Evolutionary conservation across 2,888 invertebrate genomes (phyloP).

Genomic region (Hartigia nigra): DNA sequence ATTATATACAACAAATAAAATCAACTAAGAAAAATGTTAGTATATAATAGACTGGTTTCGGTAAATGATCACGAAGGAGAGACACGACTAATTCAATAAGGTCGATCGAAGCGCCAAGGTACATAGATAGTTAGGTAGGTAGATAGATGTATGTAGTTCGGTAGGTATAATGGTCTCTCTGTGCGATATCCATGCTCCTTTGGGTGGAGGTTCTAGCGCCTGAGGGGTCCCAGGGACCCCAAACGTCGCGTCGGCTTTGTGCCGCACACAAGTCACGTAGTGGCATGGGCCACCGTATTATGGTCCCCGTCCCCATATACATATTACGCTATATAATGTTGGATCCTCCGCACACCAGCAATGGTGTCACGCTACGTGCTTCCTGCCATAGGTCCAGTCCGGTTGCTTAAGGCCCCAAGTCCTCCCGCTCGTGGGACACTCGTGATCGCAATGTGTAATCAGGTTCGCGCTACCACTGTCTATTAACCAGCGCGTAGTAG

Average conservation of each 20-base stretch:
- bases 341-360: conserved; percentile 31
- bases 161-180: conserved; percentile 11
- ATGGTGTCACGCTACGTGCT: conserved; percentile 64
- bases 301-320: conserved; percentile 42
- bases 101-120: conserved; percentile 33
- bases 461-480: conserved; percentile 48
- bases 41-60: not conserved
- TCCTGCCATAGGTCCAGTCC: conserved; percentile 58
- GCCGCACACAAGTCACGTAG: conserved; percentile 54
- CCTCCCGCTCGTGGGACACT: conserved; percentile 59
- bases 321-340: conserved; percentile 47
- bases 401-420: conserved; percentile 58
- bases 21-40: not conserved
- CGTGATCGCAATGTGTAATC: conserved; percentile 64
- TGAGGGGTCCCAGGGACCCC: conserved; percentile 3
- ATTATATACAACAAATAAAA: not conserved
- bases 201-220: conserved; percentile 19
- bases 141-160: conserved; percentile 10
- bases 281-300: conserved; percentile 55
- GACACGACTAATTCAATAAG: conserved; percentile 49
- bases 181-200: conserved; percentile 2
- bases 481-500: not conserved
- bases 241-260: not conserved
- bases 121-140: not conserved
- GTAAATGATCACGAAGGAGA: conserved; percentile 23